A percentile compares a stretch with the other conserved stretches of the same genome.
Evolutionary conservation across 2,888 invertebrate species (phyloP).

Genomic region (Cataglyphis livida): DNA sequence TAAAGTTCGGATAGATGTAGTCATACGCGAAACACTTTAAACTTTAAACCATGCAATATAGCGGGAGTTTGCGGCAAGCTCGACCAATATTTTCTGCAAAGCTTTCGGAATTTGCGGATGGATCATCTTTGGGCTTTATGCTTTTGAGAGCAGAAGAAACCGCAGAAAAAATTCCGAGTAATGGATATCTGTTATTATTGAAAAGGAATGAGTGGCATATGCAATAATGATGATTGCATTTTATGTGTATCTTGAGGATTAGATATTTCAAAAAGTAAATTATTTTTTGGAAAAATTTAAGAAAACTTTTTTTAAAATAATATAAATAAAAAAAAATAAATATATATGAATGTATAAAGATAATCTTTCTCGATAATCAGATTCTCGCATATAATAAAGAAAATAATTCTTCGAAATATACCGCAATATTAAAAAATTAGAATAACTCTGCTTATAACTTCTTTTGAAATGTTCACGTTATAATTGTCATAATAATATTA

Average conservation of each 20-base stretch:
- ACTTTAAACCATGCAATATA: conserved; percentile 13
- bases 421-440: not conserved
- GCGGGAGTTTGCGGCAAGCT: conserved; percentile 18
- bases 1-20: not conserved
- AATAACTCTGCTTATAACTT: too few species aligned
- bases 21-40: conserved; percentile 7
- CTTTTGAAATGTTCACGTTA: not conserved
- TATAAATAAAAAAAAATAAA: not conserved
- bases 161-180: not conserved
- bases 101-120: conserved; percentile 54
- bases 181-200: not conserved
- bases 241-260: not conserved
- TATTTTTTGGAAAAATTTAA: not conserved
- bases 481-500: not conserved
- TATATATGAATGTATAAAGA: not conserved
- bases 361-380: not conserved
- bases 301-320: not conserved
- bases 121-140: conserved; percentile 58
- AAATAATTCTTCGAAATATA: not conserved
- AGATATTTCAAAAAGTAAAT: not conserved
- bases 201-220: not conserved
- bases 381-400: not conserved
- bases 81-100: conserved; percentile 59
- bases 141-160: conserved; percentile 14
- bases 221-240: not conserved